Conservation (phyloP, 2,888 invertebrate genomes). For the Hydrotaea diabolus region DNA sequence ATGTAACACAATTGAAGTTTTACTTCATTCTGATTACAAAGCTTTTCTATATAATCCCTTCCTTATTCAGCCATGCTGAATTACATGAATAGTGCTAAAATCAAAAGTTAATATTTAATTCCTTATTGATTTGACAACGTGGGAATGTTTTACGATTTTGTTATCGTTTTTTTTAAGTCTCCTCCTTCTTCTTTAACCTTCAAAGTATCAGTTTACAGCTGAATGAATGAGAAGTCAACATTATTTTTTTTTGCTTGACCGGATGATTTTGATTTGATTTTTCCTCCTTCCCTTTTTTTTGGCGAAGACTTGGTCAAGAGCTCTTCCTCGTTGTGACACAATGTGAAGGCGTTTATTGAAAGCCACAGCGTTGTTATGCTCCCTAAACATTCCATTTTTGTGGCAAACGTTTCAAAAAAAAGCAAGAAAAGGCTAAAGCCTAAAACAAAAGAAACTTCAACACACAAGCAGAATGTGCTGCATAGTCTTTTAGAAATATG, state of each 20-base stretch:
- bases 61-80: not conserved
- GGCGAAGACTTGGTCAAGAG: not conserved
- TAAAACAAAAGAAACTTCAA: slow-evolving; percentile 36
- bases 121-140: slow-evolving; percentile 54
- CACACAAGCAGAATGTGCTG: slow-evolving; percentile 28
- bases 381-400: slow-evolving; percentile 55
- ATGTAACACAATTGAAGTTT: no score
- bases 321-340: slow-evolving; percentile 34
- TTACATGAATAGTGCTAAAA: not conserved
- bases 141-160: slow-evolving; percentile 52
- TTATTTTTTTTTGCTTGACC: slow-evolving; percentile 16
- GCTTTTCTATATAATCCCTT: no score
- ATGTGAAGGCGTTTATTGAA: slow-evolving; percentile 63
- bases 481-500: slow-evolving; percentile 62
- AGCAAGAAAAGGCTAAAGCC: slow-evolving; percentile 20
- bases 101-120: not conserved
- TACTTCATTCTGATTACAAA: no score
- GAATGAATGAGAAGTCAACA: slow-evolving; percentile 1
- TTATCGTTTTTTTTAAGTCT: not conserved
- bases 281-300: slow-evolving; percentile 31
- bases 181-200: slow-evolving; percentile 33
- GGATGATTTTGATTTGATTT: slow-evolving; percentile 60
- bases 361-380: slow-evolving; percentile 53
- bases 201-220: slow-evolving; percentile 62
- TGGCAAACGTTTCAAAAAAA: not conserved